These are phyloP conservation scores for Tychaedon coryphoeus DNA, from an alignment of 2,113 vertebrate species.

Conservation along the genomic window DNA sequence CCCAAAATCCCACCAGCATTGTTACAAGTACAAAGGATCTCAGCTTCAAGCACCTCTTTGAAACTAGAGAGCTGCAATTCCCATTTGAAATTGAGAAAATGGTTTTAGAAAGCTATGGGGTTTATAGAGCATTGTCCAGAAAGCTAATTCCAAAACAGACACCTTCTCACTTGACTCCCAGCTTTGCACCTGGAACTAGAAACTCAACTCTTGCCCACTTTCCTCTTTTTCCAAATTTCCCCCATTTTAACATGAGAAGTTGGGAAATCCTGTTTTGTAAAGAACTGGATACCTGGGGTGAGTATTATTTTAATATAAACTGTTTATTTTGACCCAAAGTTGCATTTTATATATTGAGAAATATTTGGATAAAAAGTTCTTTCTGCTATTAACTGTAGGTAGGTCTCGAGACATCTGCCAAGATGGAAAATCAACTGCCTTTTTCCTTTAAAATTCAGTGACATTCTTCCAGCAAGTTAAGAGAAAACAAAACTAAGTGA, in stretches of 20 bases:
- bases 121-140: not conserved
- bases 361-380: not conserved
- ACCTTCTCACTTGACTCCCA: not conserved
- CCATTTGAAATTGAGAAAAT: not conserved
- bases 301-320: not conserved
- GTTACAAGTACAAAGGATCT: not conserved
- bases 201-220: not conserved
- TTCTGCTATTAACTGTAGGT: not conserved
- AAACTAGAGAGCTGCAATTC: not conserved
- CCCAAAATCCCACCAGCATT: not conserved
- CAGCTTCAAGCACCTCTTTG: not conserved
- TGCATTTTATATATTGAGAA: not conserved
- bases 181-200: not conserved
- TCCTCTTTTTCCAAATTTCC: not conserved
- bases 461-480: not conserved
- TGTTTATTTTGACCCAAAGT: not conserved
- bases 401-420: not conserved
- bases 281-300: not conserved
- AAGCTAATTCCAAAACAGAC: not conserved
- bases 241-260: not conserved
- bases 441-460: not conserved
- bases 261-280: not conserved
- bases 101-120: not conserved
- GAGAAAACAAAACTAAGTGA: not conserved
- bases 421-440: not conserved